phyloP scores from a whole-genome alignment of 1,140 invertebrate genomes.

The Drosophila murphyi region DNA sequence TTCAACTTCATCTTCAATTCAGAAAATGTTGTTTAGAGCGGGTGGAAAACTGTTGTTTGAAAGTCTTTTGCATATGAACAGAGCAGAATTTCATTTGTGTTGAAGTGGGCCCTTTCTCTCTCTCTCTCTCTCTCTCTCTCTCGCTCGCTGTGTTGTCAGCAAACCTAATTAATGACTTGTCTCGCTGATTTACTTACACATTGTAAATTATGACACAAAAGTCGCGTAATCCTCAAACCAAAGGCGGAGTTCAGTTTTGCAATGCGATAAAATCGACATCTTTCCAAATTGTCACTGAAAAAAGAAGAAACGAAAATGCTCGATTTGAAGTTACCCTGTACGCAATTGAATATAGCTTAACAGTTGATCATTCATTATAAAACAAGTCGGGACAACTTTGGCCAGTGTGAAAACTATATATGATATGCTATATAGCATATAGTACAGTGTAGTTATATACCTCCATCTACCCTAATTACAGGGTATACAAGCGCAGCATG shows the following conservation, averaged over 20 bases:
- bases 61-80: no score
- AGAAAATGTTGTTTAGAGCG: no score
- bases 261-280: not conserved
- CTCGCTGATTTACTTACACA: conserved; percentile 26
- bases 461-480: not conserved
- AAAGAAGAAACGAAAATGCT: not conserved
- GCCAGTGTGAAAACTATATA: no score
- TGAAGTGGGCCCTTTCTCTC: not conserved
- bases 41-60: no score
- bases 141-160: not conserved
- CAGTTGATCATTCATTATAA: no score
- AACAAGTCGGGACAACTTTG: no score
- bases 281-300: not conserved
- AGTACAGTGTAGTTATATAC: no score
- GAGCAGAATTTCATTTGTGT: no score
- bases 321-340: not conserved
- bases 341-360: no score
- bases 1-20: no score
- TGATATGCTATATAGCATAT: no score
- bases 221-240: conserved; percentile 7
- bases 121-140: not conserved
- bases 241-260: not conserved
- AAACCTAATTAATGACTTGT: conserved; percentile 33
- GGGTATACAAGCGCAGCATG: not conserved
- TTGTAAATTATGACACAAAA: conserved; percentile 34